These are phyloP conservation scores for Thaleichthys pacificus DNA, from an alignment of 2,797 vertebrate genomes.

Conservation along the genomic window DNA sequence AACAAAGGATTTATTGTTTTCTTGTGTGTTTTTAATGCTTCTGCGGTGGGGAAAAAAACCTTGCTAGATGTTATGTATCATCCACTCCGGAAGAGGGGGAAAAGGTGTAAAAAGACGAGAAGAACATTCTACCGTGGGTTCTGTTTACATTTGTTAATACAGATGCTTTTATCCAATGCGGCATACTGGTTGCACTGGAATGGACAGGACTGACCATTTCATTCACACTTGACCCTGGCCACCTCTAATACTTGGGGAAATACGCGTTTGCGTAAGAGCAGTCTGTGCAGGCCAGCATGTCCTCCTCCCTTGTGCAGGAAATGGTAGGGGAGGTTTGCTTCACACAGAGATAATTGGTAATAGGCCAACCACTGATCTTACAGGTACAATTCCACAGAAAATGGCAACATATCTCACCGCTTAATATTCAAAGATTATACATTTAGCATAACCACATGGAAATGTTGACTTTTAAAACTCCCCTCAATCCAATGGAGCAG, in stretches of 20 bases:
- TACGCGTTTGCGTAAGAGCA: slow-evolving; percentile 36
- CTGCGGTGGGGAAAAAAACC: no score
- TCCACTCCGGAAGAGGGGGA: no score
- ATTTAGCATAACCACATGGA: background rate
- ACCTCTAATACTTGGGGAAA: slow-evolving; percentile 19
- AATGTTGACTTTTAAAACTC: background rate
- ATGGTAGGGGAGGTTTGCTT: slow-evolving; percentile 11
- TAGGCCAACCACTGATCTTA: slow-evolving; percentile 5
- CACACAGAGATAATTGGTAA: background rate
- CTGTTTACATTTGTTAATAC: no score
- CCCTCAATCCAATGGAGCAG: background rate
- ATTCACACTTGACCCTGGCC: slow-evolving; percentile 26
- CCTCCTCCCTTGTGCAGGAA: slow-evolving; percentile 19
- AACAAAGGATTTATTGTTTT: no score
- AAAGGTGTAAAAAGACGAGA: no score
- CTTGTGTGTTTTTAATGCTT: no score
- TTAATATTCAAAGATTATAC: background rate
- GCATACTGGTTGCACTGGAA: no score
- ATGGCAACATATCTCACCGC: background rate
- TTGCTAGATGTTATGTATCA: no score
- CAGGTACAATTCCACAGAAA: background rate
- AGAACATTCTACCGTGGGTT: no score
- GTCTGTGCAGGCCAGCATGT: slow-evolving; percentile 15
- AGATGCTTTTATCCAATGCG: no score
- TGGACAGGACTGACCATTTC: background rate